Conservation (phyloP, 2,113 vertebrate species). For the Gobius niger region DNA sequence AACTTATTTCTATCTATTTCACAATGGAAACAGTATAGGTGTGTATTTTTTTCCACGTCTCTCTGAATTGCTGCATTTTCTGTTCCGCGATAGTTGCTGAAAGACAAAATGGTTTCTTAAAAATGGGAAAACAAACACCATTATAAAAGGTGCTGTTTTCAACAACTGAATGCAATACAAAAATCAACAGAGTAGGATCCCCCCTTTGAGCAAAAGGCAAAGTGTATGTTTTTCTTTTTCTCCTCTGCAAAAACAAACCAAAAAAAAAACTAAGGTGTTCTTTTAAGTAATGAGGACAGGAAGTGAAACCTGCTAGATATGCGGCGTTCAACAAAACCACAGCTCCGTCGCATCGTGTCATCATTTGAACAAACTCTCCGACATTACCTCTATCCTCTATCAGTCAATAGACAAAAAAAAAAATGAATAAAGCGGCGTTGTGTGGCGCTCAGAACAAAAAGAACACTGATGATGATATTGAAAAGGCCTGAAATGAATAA, state of each 20-base stretch:
- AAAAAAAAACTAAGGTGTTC: neutral
- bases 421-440: slow-evolving; percentile 72
- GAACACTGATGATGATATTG: slow-evolving; percentile 80
- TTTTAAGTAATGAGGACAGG: neutral
- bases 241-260: neutral
- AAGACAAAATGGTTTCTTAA: too few species aligned
- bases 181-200: too few species aligned
- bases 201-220: too few species aligned
- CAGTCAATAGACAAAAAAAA: accelerated
- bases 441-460: slow-evolving; percentile 86
- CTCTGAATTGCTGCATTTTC: too few species aligned
- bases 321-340: neutral
- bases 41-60: too few species aligned
- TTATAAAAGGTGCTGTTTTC: too few species aligned
- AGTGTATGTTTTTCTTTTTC: too few species aligned
- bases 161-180: too few species aligned
- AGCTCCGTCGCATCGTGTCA: neutral
- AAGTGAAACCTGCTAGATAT: neutral
- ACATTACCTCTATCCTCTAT: neutral
- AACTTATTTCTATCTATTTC: too few species aligned
- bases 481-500: slow-evolving; percentile 58
- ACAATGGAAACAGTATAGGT: too few species aligned
- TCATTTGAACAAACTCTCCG: neutral
- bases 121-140: too few species aligned
- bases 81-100: too few species aligned